These are phyloP conservation scores for Meloidogyne hapla DNA, from an alignment of 1,140 invertebrate genomes.

Conservation along the genomic window DNA sequence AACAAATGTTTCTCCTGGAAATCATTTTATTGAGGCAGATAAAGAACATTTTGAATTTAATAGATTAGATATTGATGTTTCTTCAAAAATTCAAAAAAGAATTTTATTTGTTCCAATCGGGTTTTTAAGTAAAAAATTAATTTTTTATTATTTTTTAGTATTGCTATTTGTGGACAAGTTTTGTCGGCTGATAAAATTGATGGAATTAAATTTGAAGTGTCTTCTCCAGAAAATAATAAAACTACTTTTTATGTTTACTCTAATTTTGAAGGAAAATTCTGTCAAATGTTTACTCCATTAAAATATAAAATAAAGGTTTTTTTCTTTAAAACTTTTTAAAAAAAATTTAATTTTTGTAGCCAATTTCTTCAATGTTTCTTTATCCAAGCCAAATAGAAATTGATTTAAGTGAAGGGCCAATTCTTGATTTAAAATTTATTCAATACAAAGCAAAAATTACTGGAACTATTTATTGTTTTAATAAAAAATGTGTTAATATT, in stretches of 20 bases:
- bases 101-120: slow-evolving; percentile 5
- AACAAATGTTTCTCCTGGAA: background rate
- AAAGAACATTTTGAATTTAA: slow-evolving; percentile 29
- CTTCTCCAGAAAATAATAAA: background rate
- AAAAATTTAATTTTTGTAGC: background rate
- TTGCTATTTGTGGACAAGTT: slow-evolving; percentile 34
- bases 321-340: background rate
- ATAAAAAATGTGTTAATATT: slow-evolving; percentile 16
- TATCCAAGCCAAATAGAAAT: slow-evolving; percentile 21
- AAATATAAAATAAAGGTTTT: slow-evolving; percentile 18
- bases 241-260: background rate
- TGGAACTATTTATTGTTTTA: slow-evolving; percentile 31
- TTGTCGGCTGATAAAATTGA: slow-evolving; percentile 7
- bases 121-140: background rate
- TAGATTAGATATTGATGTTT: slow-evolving; percentile 6
- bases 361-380: slow-evolving; percentile 15
- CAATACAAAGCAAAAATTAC: slow-evolving; percentile 33
- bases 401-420: slow-evolving; percentile 8
- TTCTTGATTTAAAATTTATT: slow-evolving; percentile 31
- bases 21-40: background rate
- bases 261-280: slow-evolving; percentile 21
- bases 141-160: slow-evolving; percentile 25
- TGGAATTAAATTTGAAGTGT: slow-evolving; percentile 1
- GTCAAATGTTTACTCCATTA: slow-evolving; percentile 14
- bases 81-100: slow-evolving; percentile 3